A percentile compares a stretch with the other conserved stretches of the same genome.
Conservation (phyloP, 2,113 vertebrate genomes). For the Himantopus leucocephalus region DNA sequence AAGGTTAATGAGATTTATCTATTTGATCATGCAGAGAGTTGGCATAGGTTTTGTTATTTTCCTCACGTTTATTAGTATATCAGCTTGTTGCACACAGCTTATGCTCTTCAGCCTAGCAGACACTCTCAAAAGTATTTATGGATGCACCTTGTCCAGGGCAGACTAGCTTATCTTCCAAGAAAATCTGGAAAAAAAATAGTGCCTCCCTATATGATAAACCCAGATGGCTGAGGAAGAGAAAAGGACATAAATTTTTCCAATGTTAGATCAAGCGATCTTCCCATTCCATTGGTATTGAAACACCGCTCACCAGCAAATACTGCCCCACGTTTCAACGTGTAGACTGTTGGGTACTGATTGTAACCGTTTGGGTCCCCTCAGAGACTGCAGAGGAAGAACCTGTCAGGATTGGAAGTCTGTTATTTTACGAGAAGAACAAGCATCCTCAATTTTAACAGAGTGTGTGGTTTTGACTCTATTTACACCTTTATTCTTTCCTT, state of each 20-base stretch:
- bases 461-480: background rate
- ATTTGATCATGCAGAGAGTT: background rate
- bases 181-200: background rate
- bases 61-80: background rate
- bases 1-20: background rate
- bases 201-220: background rate
- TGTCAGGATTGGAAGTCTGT: background rate
- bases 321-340: rapidly evolving
- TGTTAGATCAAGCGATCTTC: background rate
- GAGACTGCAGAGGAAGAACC: background rate
- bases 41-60: background rate
- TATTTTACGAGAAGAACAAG: background rate
- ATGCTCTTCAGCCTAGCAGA: background rate
- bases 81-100: background rate
- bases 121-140: background rate
- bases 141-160: background rate
- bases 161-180: background rate
- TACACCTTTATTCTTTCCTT: background rate
- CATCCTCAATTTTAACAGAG: background rate
- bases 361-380: background rate
- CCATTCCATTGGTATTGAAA: background rate
- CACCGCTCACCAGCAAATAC: background rate
- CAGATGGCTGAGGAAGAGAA: background rate
- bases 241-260: background rate
- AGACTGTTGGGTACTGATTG: background rate